Percentiles rank a stretch among this genome's conserved stretches.
Conservation (phyloP, 2,113 vertebrate genomes). For the Myrmecobius fasciatus region DNA sequence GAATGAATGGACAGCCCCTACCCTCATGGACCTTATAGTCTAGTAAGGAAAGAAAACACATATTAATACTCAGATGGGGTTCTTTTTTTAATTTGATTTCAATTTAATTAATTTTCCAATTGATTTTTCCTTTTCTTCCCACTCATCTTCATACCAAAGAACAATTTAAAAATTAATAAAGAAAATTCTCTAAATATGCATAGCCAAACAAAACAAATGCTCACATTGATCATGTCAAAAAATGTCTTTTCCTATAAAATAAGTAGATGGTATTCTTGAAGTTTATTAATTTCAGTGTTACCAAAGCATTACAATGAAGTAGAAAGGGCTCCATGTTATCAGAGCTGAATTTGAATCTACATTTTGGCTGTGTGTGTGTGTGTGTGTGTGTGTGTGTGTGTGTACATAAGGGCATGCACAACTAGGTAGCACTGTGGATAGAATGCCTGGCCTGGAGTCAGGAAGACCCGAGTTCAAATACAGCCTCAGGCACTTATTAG, state of each 20-base stretch:
- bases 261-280: not conserved
- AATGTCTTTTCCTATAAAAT: not conserved
- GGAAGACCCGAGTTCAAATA: not conserved
- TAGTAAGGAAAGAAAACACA: not conserved
- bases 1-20: not conserved
- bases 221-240: not conserved
- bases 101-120: not conserved
- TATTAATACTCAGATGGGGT: not conserved
- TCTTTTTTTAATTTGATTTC: not conserved
- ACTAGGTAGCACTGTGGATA: not conserved
- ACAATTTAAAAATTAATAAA: not conserved
- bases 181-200: not conserved
- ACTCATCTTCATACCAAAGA: not conserved
- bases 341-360: not conserved
- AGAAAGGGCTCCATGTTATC: not conserved
- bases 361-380: not conserved
- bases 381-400: too few relatives aligned
- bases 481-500: not conserved
- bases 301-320: not conserved
- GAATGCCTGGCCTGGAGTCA: not conserved
- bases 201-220: not conserved
- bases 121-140: not conserved
- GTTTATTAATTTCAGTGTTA: not conserved
- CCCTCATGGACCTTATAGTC: not conserved
- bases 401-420: too few relatives aligned